phyloP scores from a whole-genome alignment of 2,113 vertebrate species.

The Etheostoma spectabile region DNA sequence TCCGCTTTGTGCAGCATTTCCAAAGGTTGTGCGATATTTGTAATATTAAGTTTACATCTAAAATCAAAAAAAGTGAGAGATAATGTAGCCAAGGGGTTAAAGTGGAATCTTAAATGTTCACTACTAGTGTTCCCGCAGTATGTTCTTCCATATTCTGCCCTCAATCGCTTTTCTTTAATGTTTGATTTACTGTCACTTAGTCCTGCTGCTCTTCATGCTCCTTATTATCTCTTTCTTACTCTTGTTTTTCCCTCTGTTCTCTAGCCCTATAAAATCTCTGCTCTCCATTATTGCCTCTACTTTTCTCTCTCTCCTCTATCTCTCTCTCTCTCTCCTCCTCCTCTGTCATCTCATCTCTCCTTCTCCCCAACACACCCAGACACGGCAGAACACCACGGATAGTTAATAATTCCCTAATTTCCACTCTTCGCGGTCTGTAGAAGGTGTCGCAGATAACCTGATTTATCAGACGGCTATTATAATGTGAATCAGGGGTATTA shows the following conservation, averaged over 20 bases:
- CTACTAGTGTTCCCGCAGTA: slow-evolving; percentile 1
- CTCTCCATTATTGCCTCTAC: slow-evolving; percentile 69
- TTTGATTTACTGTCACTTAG: slow-evolving; percentile 61
- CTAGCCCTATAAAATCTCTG: slow-evolving; percentile 46
- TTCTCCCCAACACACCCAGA: slow-evolving; percentile 64
- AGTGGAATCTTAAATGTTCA: slow-evolving; percentile 2
- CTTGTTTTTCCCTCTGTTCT: slow-evolving; percentile 57
- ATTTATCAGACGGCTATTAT: slow-evolving; percentile 86
- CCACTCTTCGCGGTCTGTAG: slow-evolving; percentile 80
- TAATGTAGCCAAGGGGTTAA: not conserved
- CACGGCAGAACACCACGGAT: slow-evolving; percentile 75
- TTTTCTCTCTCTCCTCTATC: slow-evolving; percentile 42
- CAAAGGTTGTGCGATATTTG: not conserved
- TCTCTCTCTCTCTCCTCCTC: slow-evolving; percentile 48
- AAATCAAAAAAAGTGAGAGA: not conserved
- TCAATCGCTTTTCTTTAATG: slow-evolving; percentile 47
- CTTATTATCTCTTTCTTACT: slow-evolving; percentile 86
- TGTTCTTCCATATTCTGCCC: slow-evolving; percentile 39
- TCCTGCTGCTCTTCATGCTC: slow-evolving; percentile 57
- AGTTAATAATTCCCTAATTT: slow-evolving; percentile 86
- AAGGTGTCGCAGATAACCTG: slow-evolving; percentile 85
- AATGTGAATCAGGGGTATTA: slow-evolving; percentile 83
- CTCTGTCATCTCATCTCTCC: slow-evolving; percentile 64
- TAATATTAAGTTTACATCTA: not conserved
- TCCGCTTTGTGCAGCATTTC: not conserved